A percentile compares a stretch with the other conserved stretches of the same genome.
Evolutionary conservation across 1,140 invertebrate species (phyloP).

Genomic region (Listronotus oregonensis): DNA sequence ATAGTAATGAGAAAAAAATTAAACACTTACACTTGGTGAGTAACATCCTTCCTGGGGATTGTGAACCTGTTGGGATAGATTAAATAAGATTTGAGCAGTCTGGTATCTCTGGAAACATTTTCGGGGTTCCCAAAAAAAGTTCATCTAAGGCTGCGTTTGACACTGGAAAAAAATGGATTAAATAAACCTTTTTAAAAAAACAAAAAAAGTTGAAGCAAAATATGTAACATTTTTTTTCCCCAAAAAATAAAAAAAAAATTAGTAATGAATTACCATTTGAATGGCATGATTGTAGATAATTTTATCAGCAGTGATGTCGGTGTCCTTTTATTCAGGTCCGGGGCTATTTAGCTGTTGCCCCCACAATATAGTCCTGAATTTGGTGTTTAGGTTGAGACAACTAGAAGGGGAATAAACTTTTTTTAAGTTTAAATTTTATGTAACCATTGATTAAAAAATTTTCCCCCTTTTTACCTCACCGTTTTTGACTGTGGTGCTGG

Average conservation of each 20-base stretch:
- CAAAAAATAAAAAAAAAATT: no score
- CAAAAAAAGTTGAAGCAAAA: no score
- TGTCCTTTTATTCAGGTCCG: constrained; percentile 71
- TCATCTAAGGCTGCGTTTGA: constrained; percentile 95
- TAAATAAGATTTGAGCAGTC: constrained; percentile 95
- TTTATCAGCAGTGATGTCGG: constrained; percentile 86
- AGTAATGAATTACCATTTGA: constrained; percentile 89
- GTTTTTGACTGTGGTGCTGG: constrained; percentile 87
- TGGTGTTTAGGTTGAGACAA: constrained; percentile 86
- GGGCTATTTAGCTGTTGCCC: constrained; percentile 86
- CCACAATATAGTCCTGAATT: constrained; percentile 86
- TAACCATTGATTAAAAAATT: no score
- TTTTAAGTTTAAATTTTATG: no score
- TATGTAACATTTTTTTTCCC: no score
- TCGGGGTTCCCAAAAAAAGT: constrained; percentile 93
- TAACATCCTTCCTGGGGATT: constrained; percentile 81
- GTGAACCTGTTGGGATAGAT: constrained; percentile 87
- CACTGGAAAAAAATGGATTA: constrained; percentile 67
- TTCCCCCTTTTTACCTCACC: no score
- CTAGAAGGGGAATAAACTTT: no score
- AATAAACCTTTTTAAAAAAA: no score
- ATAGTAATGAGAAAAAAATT: not conserved
- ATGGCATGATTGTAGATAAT: constrained; percentile 95
- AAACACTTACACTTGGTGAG: constrained; percentile 87
- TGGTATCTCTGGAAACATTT: constrained; percentile 95